Evolutionary conservation across 2,888 invertebrate species (phyloP).

Genomic region (Hoplodrina blanda): DNA sequence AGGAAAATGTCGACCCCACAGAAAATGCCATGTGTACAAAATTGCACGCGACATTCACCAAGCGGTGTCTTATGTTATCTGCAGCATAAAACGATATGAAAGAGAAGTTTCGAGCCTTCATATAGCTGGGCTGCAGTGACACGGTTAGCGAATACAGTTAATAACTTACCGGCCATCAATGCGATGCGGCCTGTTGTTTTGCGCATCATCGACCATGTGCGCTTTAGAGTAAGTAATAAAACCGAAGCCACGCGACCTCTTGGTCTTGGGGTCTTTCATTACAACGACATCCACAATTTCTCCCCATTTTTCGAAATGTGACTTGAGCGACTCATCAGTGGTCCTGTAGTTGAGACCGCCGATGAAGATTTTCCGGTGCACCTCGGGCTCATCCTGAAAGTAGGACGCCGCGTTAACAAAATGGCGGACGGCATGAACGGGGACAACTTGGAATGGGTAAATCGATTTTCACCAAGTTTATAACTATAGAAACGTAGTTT

Average conservation of each 20-base stretch:
- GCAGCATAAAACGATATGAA: constrained; percentile 88
- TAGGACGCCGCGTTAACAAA: constrained; percentile 83
- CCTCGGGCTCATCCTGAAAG: constrained; percentile 94
- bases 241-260: constrained; percentile 98
- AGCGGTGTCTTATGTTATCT: constrained; percentile 80
- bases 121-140: constrained; percentile 86
- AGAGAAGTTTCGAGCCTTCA: constrained; percentile 74
- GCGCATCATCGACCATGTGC: constrained; percentile 99
- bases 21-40: constrained; percentile 85
- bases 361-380: constrained; percentile 98
- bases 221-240: constrained; percentile 99
- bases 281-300: constrained; percentile 99
- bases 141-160: background rate
- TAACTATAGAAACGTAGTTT: background rate
- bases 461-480: constrained; percentile 7
- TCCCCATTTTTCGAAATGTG: constrained; percentile 99
- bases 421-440: constrained; percentile 79
- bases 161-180: constrained; percentile 95
- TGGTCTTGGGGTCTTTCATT: constrained; percentile 98
- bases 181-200: constrained; percentile 96
- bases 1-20: constrained; percentile 80
- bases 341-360: constrained; percentile 98
- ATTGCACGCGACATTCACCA: constrained; percentile 84
- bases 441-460: background rate
- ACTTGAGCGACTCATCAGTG: constrained; percentile 97